Conservation (phyloP, 2,113 vertebrate genomes). For the Sorex fumeus region DNA sequence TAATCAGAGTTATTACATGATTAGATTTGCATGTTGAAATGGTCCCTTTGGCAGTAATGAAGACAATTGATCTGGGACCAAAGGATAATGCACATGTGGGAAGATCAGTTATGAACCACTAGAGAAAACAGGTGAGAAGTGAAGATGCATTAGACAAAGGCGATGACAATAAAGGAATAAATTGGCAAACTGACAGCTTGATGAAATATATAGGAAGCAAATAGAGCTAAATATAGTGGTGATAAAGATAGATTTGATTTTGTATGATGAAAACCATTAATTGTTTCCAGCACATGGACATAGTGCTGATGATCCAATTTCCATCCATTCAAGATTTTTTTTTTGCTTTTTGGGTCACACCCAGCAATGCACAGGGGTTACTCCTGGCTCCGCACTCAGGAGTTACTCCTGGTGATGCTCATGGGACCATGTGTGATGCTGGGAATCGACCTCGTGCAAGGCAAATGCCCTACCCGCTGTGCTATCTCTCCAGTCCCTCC, state of each 20-base stretch:
- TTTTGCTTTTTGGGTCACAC: too few species aligned
- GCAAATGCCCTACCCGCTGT: too few species aligned
- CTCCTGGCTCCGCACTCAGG: too few species aligned
- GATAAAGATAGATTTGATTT: background rate
- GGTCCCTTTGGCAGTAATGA: background rate
- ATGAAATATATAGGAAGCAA: background rate
- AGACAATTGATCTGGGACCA: slow-evolving; percentile 18
- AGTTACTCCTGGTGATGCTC: too few species aligned
- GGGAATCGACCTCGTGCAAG: too few species aligned
- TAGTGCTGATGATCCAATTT: background rate
- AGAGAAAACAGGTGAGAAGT: slow-evolving; percentile 27
- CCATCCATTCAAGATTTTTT: background rate
- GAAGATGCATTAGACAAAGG: background rate
- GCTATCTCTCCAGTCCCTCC: too few species aligned
- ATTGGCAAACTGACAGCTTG: background rate
- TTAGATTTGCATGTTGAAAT: slow-evolving; percentile 15
- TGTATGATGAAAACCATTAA: background rate
- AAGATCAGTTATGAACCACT: background rate
- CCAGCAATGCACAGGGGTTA: too few species aligned
- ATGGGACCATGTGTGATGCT: too few species aligned
- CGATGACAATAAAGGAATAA: background rate
- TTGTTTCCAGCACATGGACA: background rate
- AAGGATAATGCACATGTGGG: background rate
- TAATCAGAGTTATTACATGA: slow-evolving; percentile 10
- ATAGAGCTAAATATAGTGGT: too few species aligned